A percentile compares a stretch with the other conserved stretches of the same genome.
Evolutionary conservation across 1,140 invertebrate species (phyloP).

Genomic region (Chironomus striatipennis): DNA sequence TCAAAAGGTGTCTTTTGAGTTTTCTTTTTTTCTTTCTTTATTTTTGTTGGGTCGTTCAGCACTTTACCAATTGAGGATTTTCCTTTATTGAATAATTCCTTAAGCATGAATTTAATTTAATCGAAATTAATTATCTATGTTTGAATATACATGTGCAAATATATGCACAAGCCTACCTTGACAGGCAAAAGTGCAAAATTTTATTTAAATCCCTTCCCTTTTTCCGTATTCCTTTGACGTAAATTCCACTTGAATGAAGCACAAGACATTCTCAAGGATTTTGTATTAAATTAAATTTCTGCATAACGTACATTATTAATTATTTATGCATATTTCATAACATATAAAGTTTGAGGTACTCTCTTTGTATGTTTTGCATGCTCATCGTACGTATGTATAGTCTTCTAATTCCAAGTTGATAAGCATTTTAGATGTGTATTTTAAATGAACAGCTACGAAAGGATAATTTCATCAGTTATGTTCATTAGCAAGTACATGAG

Average conservation of each 20-base stretch:
- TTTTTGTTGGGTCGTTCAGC: not conserved
- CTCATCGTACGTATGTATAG: not conserved
- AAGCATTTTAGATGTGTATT: not conserved
- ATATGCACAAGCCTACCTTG: not conserved
- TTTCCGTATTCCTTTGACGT: not conserved
- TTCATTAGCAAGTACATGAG: too few species aligned
- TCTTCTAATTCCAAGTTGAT: not conserved
- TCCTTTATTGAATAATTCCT: not conserved
- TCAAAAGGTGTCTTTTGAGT: constrained; percentile 13
- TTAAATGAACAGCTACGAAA: not conserved
- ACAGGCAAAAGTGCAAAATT: not conserved
- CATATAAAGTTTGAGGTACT: not conserved
- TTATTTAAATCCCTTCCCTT: not conserved
- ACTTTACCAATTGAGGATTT: not conserved
- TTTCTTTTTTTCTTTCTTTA: not conserved
- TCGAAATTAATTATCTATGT: constrained; percentile 18
- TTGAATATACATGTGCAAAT: not conserved
- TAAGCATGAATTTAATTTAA: constrained; percentile 16
- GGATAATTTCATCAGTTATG: not conserved
- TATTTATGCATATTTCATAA: constrained; percentile 16
- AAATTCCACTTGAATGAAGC: constrained; percentile 13
- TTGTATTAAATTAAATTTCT: constrained; percentile 17
- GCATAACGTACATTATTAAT: constrained; percentile 16
- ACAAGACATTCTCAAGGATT: not conserved
- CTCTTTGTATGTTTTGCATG: not conserved